Evolutionary conservation across 1,140 invertebrate genomes (phyloP).

Genomic region (Bombus pascuorum): DNA sequence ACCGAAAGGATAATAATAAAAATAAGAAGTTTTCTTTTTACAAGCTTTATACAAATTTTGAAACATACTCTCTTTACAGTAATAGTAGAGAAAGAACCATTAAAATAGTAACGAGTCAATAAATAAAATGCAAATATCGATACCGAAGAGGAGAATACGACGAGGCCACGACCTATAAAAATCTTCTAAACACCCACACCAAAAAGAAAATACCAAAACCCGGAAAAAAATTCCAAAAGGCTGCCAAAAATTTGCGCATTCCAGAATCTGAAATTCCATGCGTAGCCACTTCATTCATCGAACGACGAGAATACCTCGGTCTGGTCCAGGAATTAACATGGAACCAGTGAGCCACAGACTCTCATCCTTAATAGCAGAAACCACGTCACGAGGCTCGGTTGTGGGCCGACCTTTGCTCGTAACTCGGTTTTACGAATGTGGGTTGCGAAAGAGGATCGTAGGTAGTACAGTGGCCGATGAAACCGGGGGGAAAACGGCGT

Average conservation of each 20-base stretch:
- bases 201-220: not conserved
- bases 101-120: not conserved
- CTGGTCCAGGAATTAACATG: not conserved
- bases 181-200: not conserved
- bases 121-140: not conserved
- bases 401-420: conserved; percentile 51
- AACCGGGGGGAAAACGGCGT: conserved; percentile 45
- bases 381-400: conserved; percentile 11
- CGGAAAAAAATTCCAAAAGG: not conserved
- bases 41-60: not conserved
- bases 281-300: not conserved
- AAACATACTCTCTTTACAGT: too few relatives aligned
- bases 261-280: not conserved
- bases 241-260: too few relatives aligned
- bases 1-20: not conserved
- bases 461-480: not conserved
- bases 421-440: conserved; percentile 58
- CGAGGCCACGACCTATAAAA: not conserved
- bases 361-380: conserved; percentile 21
- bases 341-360: not conserved
- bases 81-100: not conserved
- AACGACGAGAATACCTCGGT: not conserved
- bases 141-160: not conserved
- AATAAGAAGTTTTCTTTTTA: not conserved
- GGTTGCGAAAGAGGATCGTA: conserved; percentile 22